Evolutionary conservation across 2,888 invertebrate genomes (phyloP).

Genomic region (Oscheius sp.): DNA sequence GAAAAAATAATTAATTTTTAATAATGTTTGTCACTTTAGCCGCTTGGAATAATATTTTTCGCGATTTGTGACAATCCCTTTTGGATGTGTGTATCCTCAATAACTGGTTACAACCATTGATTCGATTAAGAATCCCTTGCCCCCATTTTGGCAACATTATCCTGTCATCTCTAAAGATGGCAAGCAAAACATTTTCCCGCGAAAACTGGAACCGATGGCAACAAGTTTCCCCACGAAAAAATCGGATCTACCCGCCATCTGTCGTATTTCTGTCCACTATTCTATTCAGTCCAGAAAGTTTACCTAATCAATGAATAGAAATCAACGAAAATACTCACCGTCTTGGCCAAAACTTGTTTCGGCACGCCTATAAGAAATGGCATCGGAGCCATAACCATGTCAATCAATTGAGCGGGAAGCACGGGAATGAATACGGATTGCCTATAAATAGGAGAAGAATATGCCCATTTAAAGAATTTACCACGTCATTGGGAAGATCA

Average conservation of each 20-base stretch:
- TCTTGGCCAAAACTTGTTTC: conserved; percentile 81
- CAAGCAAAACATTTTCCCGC: too few relatives aligned
- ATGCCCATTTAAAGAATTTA: conserved; percentile 55
- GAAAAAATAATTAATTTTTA: conserved; percentile 13
- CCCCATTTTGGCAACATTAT: too few relatives aligned
- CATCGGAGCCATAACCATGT: conserved; percentile 85
- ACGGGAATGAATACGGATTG: conserved; percentile 60
- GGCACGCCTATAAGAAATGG: conserved; percentile 97
- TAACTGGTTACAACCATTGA: too few relatives aligned
- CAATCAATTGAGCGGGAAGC: conserved; percentile 48
- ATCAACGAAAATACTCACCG: conserved; percentile 32
- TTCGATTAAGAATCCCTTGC: too few relatives aligned
- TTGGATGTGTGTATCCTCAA: too few relatives aligned
- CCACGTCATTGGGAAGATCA: conserved; percentile 98
- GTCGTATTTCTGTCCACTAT: not conserved
- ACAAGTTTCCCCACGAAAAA: not conserved
- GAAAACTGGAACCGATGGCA: not conserved
- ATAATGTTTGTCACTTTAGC: not conserved
- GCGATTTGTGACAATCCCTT: too few relatives aligned
- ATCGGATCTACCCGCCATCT: not conserved
- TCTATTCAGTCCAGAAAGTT: too few relatives aligned
- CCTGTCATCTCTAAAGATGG: too few relatives aligned
- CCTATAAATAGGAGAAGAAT: conserved; percentile 39
- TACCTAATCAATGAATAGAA: not conserved
- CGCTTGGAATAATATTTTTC: too few relatives aligned